phyloP scores from a whole-genome alignment of 2,797 vertebrate species.

The Onychomys torridus region DNA sequence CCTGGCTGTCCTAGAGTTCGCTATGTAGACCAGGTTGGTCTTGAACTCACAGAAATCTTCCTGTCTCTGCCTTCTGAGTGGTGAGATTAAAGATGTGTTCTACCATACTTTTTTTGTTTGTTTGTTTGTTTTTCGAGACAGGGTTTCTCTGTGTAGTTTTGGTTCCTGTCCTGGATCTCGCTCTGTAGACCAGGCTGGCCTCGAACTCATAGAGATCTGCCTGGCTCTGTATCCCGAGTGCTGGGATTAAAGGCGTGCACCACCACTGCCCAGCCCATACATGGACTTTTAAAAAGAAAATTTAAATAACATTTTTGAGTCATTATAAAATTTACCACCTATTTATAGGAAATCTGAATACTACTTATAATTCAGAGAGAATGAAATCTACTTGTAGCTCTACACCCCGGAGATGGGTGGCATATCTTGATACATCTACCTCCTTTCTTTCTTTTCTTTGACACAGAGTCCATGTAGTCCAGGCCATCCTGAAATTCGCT shows the following conservation, averaged over 20 bases:
- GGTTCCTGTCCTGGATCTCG: too few species aligned
- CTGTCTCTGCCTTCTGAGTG: background rate
- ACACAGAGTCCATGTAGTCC: background rate
- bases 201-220: too few species aligned
- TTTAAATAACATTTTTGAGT: background rate
- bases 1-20: background rate
- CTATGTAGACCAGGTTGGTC: background rate
- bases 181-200: too few species aligned
- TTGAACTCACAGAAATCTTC: background rate
- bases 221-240: too few species aligned
- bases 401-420: background rate
- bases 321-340: background rate
- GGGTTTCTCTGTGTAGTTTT: too few species aligned
- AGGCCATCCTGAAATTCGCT: background rate
- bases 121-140: too few species aligned
- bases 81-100: background rate
- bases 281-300: background rate
- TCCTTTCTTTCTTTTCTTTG: background rate
- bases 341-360: background rate
- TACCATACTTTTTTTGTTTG: too few species aligned
- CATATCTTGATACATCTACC: background rate
- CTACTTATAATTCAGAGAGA: background rate
- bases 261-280: background rate
- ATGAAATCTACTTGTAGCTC: background rate
- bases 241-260: too few species aligned